These are phyloP conservation scores for Linnaemya vulpina DNA, from an alignment of 2,888 invertebrate species.

Conservation along the genomic window DNA sequence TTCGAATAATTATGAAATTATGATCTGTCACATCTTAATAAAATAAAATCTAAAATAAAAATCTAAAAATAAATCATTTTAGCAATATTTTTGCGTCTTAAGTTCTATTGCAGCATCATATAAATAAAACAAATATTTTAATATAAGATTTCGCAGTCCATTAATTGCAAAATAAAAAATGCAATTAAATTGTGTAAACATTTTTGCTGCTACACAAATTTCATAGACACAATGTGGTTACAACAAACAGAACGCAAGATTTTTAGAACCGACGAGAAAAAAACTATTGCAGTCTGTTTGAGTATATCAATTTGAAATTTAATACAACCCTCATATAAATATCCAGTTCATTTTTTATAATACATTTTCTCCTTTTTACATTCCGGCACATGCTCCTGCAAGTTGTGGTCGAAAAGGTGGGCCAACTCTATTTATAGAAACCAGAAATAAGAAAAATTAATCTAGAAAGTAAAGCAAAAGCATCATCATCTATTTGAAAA, in stretches of 20 bases:
- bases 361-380: slow-evolving; percentile 26
- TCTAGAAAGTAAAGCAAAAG: slow-evolving; percentile 35
- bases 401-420: slow-evolving; percentile 33
- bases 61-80: too few species aligned
- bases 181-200: too few species aligned
- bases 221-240: neutral
- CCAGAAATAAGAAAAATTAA: neutral
- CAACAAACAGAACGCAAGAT: neutral
- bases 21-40: too few species aligned
- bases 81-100: too few species aligned
- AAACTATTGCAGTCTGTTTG: slow-evolving; percentile 24
- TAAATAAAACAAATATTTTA: too few species aligned
- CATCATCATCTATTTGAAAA: slow-evolving; percentile 54
- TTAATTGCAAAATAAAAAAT: too few species aligned
- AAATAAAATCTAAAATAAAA: too few species aligned
- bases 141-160: too few species aligned
- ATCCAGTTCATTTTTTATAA: slow-evolving; percentile 10
- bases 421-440: slow-evolving; percentile 10
- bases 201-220: too few species aligned
- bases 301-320: slow-evolving; percentile 49
- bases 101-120: too few species aligned
- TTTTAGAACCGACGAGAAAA: slow-evolving; percentile 17
- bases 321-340: slow-evolving; percentile 47
- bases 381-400: neutral
- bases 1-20: too few species aligned